Conservation (phyloP, 2,113 vertebrate genomes). For the Panthera uncia region DNA sequence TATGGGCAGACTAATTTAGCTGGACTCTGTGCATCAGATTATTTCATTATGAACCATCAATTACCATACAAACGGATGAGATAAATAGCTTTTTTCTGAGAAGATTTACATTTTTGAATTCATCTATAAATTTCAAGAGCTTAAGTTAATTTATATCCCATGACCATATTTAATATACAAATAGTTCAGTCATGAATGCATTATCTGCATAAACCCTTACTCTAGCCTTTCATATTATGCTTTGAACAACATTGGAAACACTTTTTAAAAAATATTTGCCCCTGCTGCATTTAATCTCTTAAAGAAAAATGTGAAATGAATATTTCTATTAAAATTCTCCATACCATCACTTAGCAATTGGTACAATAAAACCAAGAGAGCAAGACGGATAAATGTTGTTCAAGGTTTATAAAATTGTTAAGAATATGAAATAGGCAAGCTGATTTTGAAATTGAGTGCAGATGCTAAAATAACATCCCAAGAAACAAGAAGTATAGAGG, state of each 20-base stretch:
- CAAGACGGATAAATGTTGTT: not conserved
- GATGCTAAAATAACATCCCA: conserved; percentile 27
- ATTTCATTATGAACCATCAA: conserved; percentile 87
- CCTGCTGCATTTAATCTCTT: conserved; percentile 2
- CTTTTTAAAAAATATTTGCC: conserved; percentile 43
- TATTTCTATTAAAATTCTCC: conserved; percentile 28
- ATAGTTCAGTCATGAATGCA: conserved; percentile 79
- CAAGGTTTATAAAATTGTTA: conserved; percentile 42
- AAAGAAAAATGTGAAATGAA: conserved; percentile 44
- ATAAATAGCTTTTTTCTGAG: conserved; percentile 84
- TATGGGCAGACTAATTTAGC: conserved; percentile 84
- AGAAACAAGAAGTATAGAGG: not conserved
- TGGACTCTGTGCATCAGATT: conserved; percentile 85
- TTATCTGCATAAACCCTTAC: conserved; percentile 73
- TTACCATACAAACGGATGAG: conserved; percentile 85
- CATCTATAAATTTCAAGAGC: conserved; percentile 83
- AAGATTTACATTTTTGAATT: conserved; percentile 86
- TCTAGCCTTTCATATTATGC: conserved; percentile 67
- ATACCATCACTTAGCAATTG: not conserved
- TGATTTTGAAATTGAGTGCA: conserved; percentile 50
- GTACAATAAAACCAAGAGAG: conserved; percentile 6
- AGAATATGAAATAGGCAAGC: conserved; percentile 37
- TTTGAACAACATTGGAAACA: conserved; percentile 57
- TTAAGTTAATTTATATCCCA: conserved; percentile 82
- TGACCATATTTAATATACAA: conserved; percentile 80